These are phyloP conservation scores for Numida meleagris DNA, from an alignment of 2,113 vertebrate genomes.

Conservation along the genomic window DNA sequence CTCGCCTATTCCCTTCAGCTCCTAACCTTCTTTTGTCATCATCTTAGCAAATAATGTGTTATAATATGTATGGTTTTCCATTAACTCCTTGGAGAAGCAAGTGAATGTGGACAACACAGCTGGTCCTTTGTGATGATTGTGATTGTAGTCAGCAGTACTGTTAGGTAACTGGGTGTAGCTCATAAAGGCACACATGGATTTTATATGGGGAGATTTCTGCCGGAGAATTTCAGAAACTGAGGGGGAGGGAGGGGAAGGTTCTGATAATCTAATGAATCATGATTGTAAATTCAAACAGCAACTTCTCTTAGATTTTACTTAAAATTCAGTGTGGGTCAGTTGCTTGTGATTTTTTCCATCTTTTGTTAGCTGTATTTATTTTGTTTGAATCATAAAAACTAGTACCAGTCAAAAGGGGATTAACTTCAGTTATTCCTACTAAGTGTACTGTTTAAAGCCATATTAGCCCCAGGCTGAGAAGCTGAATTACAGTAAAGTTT, in stretches of 20 bases:
- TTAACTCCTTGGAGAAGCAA: not conserved
- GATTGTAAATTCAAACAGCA: not conserved
- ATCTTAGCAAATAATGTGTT: not conserved
- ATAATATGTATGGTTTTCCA: fast-evolving
- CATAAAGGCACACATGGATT: fast-evolving
- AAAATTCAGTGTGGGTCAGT: not conserved
- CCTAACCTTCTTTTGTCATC: not conserved
- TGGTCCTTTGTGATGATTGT: not conserved
- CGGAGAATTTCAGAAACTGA: not conserved
- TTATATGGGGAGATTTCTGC: fast-evolving
- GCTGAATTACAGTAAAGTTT: not conserved
- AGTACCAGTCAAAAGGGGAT: not conserved
- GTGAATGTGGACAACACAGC: not conserved
- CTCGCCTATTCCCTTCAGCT: not conserved
- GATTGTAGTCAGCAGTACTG: not conserved
- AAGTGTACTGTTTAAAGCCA: not conserved
- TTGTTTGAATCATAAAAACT: not conserved
- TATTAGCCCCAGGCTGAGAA: not conserved
- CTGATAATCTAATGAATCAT: not conserved
- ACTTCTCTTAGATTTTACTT: not conserved
- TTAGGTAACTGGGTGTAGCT: not conserved
- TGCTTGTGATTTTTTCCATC: not conserved
- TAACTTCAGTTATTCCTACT: not conserved
- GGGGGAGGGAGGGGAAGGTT: not conserved
- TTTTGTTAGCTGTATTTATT: not conserved